Conservation (phyloP, 2,888 invertebrate species). For the Meiosimyza decipiens region DNA sequence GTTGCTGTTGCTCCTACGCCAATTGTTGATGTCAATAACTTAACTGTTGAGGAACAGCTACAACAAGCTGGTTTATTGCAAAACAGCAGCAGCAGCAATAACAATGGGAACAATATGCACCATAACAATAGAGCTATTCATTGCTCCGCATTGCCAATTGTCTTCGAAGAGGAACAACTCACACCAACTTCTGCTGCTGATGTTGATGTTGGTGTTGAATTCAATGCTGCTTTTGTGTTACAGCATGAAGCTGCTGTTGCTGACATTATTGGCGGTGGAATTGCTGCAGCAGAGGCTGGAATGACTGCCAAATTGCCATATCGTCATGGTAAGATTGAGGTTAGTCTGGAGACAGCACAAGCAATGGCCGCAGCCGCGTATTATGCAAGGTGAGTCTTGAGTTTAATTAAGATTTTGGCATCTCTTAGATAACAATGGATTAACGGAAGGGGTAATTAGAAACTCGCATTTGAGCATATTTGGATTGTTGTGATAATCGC, state of each 20-base stretch:
- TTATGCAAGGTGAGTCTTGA: constrained; percentile 58
- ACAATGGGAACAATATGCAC: constrained; percentile 28
- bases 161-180: constrained; percentile 51
- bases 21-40: background rate
- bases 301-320: constrained; percentile 54
- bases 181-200: background rate
- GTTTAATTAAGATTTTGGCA: constrained; percentile 32
- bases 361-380: constrained; percentile 61
- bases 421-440: background rate
- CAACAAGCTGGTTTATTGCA: constrained; percentile 53
- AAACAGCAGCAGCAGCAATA: constrained; percentile 20
- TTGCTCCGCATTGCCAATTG: constrained; percentile 48
- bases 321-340: constrained; percentile 60
- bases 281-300: background rate
- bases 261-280: background rate
- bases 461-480: background rate
- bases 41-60: constrained; percentile 52
- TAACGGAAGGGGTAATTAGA: background rate
- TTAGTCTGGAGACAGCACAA: constrained; percentile 59
- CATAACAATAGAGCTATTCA: constrained; percentile 40
- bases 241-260: background rate
- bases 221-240: background rate
- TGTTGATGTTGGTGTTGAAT: too few species aligned
- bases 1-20: constrained; percentile 1
- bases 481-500: background rate